These are phyloP conservation scores for Sebastes cheni DNA, from an alignment of 2,797 vertebrate genomes.

Conservation along the genomic window DNA sequence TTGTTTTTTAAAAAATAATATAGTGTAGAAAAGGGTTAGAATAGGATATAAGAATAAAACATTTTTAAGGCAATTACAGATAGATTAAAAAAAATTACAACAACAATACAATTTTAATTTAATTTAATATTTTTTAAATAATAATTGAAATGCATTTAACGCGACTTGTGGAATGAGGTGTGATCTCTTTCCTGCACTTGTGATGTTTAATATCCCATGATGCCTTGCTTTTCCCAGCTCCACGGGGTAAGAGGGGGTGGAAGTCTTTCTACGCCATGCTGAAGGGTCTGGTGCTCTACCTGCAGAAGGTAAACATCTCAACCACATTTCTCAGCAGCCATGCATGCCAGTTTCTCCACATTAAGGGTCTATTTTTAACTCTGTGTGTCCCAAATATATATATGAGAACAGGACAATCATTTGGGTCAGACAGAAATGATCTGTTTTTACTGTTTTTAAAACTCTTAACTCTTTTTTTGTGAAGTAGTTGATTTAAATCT, in stretches of 20 bases:
- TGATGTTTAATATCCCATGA: not conserved
- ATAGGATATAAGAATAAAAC: too few relatives aligned
- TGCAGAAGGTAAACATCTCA: conserved; percentile 89
- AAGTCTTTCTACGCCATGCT: conserved; percentile 93
- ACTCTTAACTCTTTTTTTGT: not conserved
- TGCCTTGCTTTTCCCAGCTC: conserved; percentile 78
- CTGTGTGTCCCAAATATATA: not conserved
- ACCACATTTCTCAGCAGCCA: conserved; percentile 30
- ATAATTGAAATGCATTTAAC: too few relatives aligned
- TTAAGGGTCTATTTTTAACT: not conserved
- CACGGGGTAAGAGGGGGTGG: conserved; percentile 94
- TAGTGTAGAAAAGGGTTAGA: too few relatives aligned
- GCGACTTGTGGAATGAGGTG: not conserved
- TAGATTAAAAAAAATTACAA: too few relatives aligned
- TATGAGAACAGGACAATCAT: not conserved
- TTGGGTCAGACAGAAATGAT: not conserved
- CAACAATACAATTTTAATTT: fast-evolving
- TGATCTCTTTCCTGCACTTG: not conserved
- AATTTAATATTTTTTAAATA: too few relatives aligned
- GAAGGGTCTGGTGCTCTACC: conserved; percentile 95
- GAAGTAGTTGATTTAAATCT: not conserved
- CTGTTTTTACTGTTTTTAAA: not conserved
- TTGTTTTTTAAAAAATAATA: too few relatives aligned
- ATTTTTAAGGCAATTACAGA: too few relatives aligned
- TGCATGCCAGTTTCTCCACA: not conserved